These are phyloP conservation scores for Artibeus lituratus DNA, from an alignment of 2,797 vertebrate genomes.

Conservation along the genomic window DNA sequence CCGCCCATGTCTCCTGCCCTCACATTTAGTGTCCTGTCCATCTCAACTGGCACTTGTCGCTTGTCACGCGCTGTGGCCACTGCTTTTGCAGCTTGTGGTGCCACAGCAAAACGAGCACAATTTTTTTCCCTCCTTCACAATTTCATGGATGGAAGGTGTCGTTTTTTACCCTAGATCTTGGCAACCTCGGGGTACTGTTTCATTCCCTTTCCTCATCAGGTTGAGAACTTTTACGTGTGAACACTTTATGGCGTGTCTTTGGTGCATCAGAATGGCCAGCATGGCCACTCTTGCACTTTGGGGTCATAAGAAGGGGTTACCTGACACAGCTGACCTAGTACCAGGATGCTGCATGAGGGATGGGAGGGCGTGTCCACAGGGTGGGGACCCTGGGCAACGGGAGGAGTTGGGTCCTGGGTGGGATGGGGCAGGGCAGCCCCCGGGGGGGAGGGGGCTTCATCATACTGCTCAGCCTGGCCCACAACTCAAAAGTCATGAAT, in stretches of 20 bases:
- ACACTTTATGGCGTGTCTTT: too few relatives aligned
- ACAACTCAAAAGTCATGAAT: not conserved
- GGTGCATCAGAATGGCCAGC: not conserved
- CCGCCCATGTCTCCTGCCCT: not conserved
- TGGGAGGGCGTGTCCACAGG: not conserved
- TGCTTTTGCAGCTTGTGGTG: not conserved
- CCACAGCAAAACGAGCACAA: not conserved
- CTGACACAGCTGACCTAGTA: too few relatives aligned
- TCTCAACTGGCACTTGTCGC: not conserved
- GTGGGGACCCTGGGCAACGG: fast-evolving
- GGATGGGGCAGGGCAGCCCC: not conserved
- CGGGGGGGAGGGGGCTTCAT: too few relatives aligned
- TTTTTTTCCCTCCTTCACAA: not conserved
- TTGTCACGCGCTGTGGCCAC: not conserved
- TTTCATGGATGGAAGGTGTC: not conserved
- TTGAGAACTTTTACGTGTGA: not conserved
- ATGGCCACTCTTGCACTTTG: not conserved
- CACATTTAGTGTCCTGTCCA: not conserved
- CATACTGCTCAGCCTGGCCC: not conserved
- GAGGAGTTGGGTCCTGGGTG: too few relatives aligned
- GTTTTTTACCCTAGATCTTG: too few relatives aligned
- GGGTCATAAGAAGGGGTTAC: not conserved
- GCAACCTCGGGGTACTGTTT: not conserved
- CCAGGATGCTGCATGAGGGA: fast-evolving
- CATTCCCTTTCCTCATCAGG: not conserved